Conservation (phyloP, 2,113 vertebrate species). For the Archilochus colubris region DNA sequence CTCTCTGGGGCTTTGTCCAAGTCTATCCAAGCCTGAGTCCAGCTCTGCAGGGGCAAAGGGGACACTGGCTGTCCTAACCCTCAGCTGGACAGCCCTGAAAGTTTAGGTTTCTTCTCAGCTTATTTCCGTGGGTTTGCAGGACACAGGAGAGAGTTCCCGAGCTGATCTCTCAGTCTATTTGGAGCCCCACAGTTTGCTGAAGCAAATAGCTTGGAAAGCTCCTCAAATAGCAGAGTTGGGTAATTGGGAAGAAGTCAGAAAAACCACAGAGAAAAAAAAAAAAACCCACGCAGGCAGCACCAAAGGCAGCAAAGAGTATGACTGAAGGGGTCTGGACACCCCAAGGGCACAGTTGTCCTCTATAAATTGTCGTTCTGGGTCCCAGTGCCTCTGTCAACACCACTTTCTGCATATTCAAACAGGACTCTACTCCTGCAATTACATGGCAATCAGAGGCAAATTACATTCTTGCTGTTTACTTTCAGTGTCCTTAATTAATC, state of each 20-base stretch:
- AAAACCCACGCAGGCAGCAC: neutral
- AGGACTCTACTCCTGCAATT: conserved; percentile 72
- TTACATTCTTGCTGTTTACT: conserved; percentile 84
- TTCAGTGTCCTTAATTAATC: conserved; percentile 83
- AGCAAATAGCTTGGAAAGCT: conserved; percentile 21
- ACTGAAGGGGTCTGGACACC: neutral
- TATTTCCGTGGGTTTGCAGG: neutral
- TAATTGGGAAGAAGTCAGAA: conserved; percentile 4
- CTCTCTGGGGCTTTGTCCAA: neutral
- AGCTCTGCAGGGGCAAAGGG: too few relatives aligned
- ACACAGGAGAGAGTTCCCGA: neutral
- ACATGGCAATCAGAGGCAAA: conserved; percentile 80
- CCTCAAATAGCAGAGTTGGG: neutral
- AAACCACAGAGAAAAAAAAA: neutral
- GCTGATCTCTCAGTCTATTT: neutral
- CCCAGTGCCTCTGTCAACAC: neutral
- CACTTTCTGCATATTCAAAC: conserved; percentile 74
- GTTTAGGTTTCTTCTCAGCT: neutral
- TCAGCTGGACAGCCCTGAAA: neutral
- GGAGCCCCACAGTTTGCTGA: neutral
- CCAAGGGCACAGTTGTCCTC: neutral
- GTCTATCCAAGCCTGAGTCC: neutral
- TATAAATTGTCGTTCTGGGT: neutral
- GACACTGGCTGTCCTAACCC: neutral
- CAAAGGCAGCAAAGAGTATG: neutral